A percentile compares a stretch with the other conserved stretches of the same genome.
Conservation (phyloP, 2,113 vertebrate species). For the Corythornis madagascariensis region DNA sequence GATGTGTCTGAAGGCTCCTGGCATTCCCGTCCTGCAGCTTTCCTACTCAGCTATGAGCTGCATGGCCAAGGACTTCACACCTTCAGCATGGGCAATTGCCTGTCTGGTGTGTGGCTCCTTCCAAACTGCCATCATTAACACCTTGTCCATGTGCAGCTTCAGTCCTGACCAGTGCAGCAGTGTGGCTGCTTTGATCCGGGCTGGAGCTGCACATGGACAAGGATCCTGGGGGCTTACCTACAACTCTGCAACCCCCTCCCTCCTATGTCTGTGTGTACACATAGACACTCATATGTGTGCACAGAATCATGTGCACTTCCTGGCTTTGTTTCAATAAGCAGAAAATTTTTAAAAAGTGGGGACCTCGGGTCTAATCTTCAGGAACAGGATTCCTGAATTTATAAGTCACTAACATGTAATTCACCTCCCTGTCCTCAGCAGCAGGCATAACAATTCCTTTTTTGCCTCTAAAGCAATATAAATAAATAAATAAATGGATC, state of each 20-base stretch:
- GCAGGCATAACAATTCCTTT: not conserved
- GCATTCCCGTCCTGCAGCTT: not conserved
- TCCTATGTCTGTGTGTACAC: not conserved
- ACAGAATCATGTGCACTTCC: not conserved
- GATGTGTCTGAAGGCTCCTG: not conserved
- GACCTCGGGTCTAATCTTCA: not conserved
- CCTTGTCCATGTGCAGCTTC: not conserved
- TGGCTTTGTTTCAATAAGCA: not conserved
- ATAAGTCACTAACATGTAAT: constrained; percentile 35
- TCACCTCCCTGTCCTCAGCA: constrained; percentile 42
- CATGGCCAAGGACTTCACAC: not conserved
- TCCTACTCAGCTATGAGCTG: not conserved
- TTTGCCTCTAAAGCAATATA: constrained; percentile 12
- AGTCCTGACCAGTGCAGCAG: not conserved
- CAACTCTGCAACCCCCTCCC: not conserved
- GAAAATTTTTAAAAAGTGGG: not conserved
- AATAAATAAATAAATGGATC: not conserved
- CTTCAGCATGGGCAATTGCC: not conserved
- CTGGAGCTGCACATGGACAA: not conserved
- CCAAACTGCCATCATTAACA: not conserved
- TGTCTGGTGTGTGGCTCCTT: not conserved
- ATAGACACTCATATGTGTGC: not conserved
- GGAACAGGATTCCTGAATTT: constrained; percentile 46
- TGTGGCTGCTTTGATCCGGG: not conserved
- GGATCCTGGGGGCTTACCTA: not conserved